Conservation (phyloP, 2,113 vertebrate genomes). For the Thymallus thymallus region DNA sequence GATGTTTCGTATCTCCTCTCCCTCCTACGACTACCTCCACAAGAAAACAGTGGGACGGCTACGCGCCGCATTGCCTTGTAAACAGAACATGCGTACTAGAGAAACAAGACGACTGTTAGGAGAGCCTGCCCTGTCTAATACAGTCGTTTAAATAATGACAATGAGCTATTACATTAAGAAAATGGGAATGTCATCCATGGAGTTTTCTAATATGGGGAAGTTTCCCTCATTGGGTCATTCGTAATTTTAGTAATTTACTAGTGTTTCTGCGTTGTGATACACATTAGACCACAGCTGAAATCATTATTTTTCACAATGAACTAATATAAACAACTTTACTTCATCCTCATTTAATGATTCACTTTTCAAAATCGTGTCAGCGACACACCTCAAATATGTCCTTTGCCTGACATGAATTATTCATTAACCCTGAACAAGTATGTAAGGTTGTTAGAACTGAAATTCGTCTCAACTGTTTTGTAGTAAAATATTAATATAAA, state of each 20-base stretch:
- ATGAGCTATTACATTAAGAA: background rate
- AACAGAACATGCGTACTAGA: constrained; percentile 45
- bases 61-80: constrained; percentile 16
- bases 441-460: constrained; percentile 8
- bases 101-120: background rate
- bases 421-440: constrained; percentile 34
- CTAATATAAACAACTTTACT: background rate
- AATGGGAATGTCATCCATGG: background rate
- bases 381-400: constrained; percentile 45
- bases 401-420: constrained; percentile 58
- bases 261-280: too few species aligned
- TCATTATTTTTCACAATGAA: background rate
- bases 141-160: background rate
- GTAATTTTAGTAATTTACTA: too few species aligned
- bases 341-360: background rate
- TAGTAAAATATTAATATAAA: too few species aligned
- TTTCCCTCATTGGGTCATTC: too few species aligned
- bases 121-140: background rate
- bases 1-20: constrained; percentile 4
- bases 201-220: too few species aligned
- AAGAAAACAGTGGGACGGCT: constrained; percentile 20
- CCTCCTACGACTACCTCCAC: constrained; percentile 20
- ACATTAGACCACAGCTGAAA: background rate
- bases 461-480: too few species aligned
- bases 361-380: background rate